Percentiles rank a stretch among this genome's conserved stretches.
These are phyloP conservation scores for Metopia argyrocephala DNA, from an alignment of 2,888 invertebrate species.

Conservation along the genomic window DNA sequence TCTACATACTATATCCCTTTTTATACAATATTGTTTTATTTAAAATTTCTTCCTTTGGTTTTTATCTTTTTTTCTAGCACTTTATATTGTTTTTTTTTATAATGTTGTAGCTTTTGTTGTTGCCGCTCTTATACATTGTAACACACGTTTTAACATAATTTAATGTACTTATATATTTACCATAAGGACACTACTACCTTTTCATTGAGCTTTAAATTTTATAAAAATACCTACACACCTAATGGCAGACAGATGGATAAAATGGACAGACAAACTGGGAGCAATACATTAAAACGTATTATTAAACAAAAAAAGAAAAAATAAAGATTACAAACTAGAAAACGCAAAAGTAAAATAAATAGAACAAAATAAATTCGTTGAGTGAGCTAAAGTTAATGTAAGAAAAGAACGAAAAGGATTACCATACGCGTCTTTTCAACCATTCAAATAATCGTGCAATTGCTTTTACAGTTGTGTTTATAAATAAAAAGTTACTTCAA, in stretches of 20 bases:
- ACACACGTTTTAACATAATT: conserved; percentile 57
- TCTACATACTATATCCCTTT: not conserved
- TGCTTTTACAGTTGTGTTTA: not conserved
- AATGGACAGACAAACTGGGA: not conserved
- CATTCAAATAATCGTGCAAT: conserved; percentile 36
- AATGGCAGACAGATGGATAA: not conserved
- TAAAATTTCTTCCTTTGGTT: conserved; percentile 4
- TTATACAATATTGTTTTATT: not conserved
- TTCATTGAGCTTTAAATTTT: conserved; percentile 46
- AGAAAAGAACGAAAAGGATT: conserved; percentile 54
- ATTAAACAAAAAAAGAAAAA: not conserved
- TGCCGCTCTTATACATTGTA: conserved; percentile 38
- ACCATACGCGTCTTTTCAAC: conserved; percentile 49
- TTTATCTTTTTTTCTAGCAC: not conserved
- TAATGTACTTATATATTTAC: conserved; percentile 49
- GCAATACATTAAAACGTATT: not conserved
- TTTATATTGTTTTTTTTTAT: conserved; percentile 10
- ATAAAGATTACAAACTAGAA: not conserved
- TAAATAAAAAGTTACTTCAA: not conserved
- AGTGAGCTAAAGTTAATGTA: conserved; percentile 37
- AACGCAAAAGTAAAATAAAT: not conserved
- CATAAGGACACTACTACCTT: conserved; percentile 53
- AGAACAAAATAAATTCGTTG: conserved; percentile 35
- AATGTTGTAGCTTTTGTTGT: not conserved
- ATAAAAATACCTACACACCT: conserved; percentile 29